Evolutionary conservation across 2,888 invertebrate genomes (phyloP).

Genomic region (Sesia apiformis): DNA sequence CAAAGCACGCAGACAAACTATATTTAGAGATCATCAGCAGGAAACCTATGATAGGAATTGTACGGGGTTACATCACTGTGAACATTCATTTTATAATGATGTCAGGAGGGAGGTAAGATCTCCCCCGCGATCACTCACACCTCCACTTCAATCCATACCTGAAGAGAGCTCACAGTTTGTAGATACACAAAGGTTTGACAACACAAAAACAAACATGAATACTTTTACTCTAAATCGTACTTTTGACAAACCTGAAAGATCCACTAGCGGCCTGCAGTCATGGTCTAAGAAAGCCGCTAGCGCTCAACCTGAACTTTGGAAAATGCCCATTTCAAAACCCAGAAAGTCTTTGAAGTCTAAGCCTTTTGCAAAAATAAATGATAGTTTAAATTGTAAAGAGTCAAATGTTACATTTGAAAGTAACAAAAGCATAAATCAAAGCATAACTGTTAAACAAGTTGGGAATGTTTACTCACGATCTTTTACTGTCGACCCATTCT

Average conservation of each 20-base stretch:
- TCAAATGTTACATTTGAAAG: slow-evolving; percentile 33
- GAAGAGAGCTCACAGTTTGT: slow-evolving; percentile 60
- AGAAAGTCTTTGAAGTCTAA: slow-evolving; percentile 38
- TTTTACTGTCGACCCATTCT: slow-evolving; percentile 78
- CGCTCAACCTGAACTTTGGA: slow-evolving; percentile 53
- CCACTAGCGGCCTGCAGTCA: slow-evolving; percentile 28
- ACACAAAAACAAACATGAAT: slow-evolving; percentile 36
- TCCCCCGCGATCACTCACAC: slow-evolving; percentile 52
- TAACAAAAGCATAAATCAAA: slow-evolving; percentile 53
- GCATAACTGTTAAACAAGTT: slow-evolving; percentile 44
- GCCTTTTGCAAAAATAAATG: slow-evolving; percentile 24
- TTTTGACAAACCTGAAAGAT: slow-evolving; percentile 41
- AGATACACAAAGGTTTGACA: slow-evolving; percentile 42
- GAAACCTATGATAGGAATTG: slow-evolving; percentile 33
- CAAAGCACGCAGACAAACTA: slow-evolving; percentile 49
- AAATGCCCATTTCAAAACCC: slow-evolving; percentile 36
- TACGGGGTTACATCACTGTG: slow-evolving; percentile 17
- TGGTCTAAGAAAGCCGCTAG: slow-evolving; percentile 58
- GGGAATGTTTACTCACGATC: slow-evolving; percentile 63
- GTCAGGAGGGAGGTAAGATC: slow-evolving; percentile 34
- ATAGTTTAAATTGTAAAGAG: slow-evolving; percentile 24
- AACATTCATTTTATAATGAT: slow-evolving; percentile 23
- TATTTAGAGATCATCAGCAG: slow-evolving; percentile 50
- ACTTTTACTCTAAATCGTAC: slow-evolving; percentile 63
- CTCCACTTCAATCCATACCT: slow-evolving; percentile 61